Conservation (phyloP, 2,797 vertebrate species). For the Micrastur ruficollis region DNA sequence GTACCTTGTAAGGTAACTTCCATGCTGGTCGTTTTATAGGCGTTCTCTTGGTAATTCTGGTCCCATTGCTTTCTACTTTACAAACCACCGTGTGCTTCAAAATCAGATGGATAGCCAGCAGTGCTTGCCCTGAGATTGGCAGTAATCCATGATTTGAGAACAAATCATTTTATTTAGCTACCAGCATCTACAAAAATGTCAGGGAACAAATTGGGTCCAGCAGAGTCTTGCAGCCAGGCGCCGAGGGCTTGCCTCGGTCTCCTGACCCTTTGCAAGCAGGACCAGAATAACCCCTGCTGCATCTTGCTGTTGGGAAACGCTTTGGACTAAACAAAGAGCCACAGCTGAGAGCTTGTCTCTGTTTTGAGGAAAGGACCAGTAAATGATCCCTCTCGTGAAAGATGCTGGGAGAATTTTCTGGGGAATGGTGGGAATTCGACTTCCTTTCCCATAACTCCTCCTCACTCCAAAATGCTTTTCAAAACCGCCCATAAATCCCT, state of each 20-base stretch:
- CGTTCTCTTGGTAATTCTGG: not conserved
- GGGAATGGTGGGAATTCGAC: slow-evolving; percentile 38
- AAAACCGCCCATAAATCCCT: slow-evolving; percentile 57
- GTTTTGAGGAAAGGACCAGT: not conserved
- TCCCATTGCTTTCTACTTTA: not conserved
- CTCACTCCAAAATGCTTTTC: slow-evolving; percentile 24
- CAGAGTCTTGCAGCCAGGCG: not conserved
- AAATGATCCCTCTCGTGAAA: slow-evolving; percentile 2
- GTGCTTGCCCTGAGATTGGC: not conserved
- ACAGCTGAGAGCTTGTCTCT: slow-evolving; percentile 30
- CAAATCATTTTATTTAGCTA: not conserved
- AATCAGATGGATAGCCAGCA: not conserved
- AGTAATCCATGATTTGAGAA: not conserved
- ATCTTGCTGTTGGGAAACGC: not conserved
- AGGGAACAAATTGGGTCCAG: not conserved
- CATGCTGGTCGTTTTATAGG: not conserved
- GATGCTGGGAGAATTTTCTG: slow-evolving; percentile 22
- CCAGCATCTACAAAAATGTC: not conserved
- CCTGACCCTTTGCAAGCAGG: not conserved
- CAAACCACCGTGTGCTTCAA: not conserved
- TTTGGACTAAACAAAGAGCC: slow-evolving; percentile 27
- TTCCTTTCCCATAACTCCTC: slow-evolving; percentile 58
- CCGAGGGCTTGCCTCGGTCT: not conserved
- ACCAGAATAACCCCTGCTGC: slow-evolving; percentile 5
- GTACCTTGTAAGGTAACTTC: not conserved